Evolutionary conservation across 2,888 invertebrate genomes (phyloP).

Genomic region (Dolichomitus sp.): DNA sequence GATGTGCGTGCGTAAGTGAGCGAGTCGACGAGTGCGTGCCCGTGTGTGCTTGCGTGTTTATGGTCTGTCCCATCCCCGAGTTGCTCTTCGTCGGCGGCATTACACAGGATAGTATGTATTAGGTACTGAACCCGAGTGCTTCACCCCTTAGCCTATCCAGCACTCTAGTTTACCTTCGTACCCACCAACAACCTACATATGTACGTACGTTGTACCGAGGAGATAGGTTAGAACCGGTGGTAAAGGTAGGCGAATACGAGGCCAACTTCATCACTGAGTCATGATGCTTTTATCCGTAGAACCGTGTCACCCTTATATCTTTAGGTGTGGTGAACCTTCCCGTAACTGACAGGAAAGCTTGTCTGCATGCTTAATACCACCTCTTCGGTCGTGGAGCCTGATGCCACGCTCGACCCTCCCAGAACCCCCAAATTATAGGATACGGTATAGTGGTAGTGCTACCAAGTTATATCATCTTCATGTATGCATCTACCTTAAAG

Average conservation of each 20-base stretch:
- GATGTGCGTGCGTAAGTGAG: constrained; percentile 11
- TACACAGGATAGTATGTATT: constrained; percentile 49
- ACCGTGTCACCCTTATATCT: constrained; percentile 76
- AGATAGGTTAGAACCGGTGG: constrained; percentile 42
- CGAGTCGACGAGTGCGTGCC: constrained; percentile 16
- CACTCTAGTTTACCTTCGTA: constrained; percentile 45
- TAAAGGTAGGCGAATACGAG: constrained; percentile 68
- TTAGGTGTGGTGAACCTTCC: constrained; percentile 63
- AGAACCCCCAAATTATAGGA: constrained; percentile 44
- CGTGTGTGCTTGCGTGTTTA: constrained; percentile 45
- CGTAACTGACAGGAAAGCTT: constrained; percentile 51
- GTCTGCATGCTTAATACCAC: constrained; percentile 32
- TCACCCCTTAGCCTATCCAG: constrained; percentile 49
- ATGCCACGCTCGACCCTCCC: constrained; percentile 6
- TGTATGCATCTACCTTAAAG: not conserved
- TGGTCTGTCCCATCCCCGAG: constrained; percentile 28
- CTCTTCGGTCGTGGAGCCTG: constrained; percentile 20
- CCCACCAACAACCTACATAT: constrained; percentile 47
- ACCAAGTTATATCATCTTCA: not conserved
- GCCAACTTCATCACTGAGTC: constrained; percentile 84
- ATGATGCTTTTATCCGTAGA: constrained; percentile 84
- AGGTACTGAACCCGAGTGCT: constrained; percentile 33
- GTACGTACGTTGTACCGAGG: constrained; percentile 30
- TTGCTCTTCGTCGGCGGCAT: constrained; percentile 34
- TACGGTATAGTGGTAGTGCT: not conserved